These are phyloP conservation scores for Vultur gryphus DNA, from an alignment of 2,797 vertebrate species.

Conservation along the genomic window DNA sequence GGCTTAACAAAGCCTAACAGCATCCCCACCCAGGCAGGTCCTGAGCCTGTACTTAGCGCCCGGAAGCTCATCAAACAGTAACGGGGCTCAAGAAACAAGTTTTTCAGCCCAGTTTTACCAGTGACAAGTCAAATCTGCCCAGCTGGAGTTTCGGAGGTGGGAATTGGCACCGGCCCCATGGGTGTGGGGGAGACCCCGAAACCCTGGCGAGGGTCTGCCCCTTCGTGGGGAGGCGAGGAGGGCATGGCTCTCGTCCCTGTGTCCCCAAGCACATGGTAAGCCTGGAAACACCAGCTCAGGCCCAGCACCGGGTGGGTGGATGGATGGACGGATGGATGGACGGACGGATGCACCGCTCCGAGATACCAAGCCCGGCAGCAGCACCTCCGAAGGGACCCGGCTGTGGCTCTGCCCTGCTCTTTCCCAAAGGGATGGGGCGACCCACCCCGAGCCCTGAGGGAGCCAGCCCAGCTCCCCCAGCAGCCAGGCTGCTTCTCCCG, in stretches of 20 bases:
- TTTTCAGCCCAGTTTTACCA: not conserved
- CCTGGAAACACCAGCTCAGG: not conserved
- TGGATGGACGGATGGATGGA: not conserved
- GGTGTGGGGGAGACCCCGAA: not conserved
- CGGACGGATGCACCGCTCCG: fast-evolving
- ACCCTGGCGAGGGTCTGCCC: fast-evolving
- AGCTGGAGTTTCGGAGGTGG: not conserved
- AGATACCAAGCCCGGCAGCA: not conserved
- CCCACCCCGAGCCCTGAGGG: fast-evolving
- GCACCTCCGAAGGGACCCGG: fast-evolving
- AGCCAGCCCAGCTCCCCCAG: not conserved
- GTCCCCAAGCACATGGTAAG: not conserved
- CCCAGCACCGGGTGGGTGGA: fast-evolving
- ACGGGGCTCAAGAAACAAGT: not conserved
- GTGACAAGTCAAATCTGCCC: not conserved
- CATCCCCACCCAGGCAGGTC: not conserved
- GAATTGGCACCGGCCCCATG: fast-evolving
- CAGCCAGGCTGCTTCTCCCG: not conserved
- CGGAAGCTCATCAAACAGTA: not conserved
- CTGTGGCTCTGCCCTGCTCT: not conserved
- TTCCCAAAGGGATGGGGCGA: not conserved
- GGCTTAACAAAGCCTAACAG: not conserved
- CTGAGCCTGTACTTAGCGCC: not conserved
- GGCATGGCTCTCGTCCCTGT: not conserved
- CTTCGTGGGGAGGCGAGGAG: not conserved